Evolutionary conservation across 2,888 invertebrate species (phyloP).

Genomic region (Epinotia brunnichana): DNA sequence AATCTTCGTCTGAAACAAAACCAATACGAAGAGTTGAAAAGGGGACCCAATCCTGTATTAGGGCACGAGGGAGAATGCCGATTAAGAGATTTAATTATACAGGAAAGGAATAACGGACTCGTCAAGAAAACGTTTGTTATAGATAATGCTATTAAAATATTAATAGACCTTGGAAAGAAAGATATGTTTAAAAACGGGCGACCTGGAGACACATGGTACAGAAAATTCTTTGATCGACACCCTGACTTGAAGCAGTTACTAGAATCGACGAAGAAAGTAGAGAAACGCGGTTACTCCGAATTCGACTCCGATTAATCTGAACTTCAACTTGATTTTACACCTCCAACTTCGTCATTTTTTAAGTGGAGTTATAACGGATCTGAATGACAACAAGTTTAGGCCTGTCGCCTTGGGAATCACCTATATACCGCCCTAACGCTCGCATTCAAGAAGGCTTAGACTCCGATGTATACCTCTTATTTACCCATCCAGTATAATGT

Average conservation of each 20-base stretch:
- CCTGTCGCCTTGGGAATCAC: no score
- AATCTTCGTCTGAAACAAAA: background rate
- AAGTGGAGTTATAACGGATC: no score
- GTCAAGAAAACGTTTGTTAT: background rate
- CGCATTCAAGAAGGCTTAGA: no score
- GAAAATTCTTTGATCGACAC: background rate
- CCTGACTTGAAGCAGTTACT: background rate
- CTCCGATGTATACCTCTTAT: no score
- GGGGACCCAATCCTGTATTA: conserved; percentile 13
- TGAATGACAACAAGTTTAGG: no score
- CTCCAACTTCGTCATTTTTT: background rate
- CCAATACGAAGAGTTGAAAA: background rate
- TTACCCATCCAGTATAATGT: no score
- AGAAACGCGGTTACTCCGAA: background rate
- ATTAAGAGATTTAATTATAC: conserved; percentile 15
- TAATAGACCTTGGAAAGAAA: conserved; percentile 4
- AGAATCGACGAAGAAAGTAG: background rate
- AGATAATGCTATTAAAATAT: conserved; percentile 5
- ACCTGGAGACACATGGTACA: conserved; percentile 9
- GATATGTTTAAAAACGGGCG: conserved; percentile 13
- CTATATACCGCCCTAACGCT: no score
- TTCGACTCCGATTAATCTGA: background rate
- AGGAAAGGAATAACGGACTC: background rate
- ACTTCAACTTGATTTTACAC: background rate
- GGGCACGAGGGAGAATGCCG: conserved; percentile 7